Base-by-base conservation (phyloP, 2,113 vertebrate genomes). In the Eolophus roseicapilla region DNA sequence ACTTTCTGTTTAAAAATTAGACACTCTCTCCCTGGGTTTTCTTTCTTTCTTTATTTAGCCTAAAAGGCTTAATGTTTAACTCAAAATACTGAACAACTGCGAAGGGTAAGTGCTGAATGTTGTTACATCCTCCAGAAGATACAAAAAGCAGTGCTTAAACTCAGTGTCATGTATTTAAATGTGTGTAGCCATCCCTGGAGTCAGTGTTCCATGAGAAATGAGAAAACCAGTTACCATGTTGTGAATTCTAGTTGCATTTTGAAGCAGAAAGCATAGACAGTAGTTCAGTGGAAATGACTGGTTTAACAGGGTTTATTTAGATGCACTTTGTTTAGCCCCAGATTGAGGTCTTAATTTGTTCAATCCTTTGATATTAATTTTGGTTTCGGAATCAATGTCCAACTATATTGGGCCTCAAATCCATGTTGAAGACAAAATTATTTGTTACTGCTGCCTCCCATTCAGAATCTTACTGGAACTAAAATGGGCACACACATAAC, bases 61-160 rank as follows among this genome's bases (percentile, higher is more conserved):
- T 94, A 82, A 90, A 94, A 96, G 89, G 82, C 46, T 96, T 96
- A 95, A 94, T 93, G 78, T 97, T 97, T 97, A 97, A 97, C 92
- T 89, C 49, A 74, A 95, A 97, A 96, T 63, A 24, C 55, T 13
- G 41, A 64, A 86, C 65, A 71, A 79, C 69, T 39, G 75, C 44
- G 50, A 71, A 86, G 19, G 73, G 13, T 37, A 80, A 93, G 79
- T 63, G 78, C 71, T 79, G 67, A 57, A 50, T 37, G 31, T 70
- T 70, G 59, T 63, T 73, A 41, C 29, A 35, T 69, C 29, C 44
- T 67, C 29, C 50, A 67, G 74, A 39, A 90, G 55, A 90, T 19
- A 62, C 25, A 63, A 13, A 77, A 52, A 35, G 31, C 44, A 49
- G 65, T 9, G 24, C 41, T 76, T 60, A 17, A 14, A 18, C 6